A percentile compares a stretch with the other conserved stretches of the same genome.
phyloP scores from a whole-genome alignment of 2,113 vertebrate genomes.

The Cepphus grylle region DNA sequence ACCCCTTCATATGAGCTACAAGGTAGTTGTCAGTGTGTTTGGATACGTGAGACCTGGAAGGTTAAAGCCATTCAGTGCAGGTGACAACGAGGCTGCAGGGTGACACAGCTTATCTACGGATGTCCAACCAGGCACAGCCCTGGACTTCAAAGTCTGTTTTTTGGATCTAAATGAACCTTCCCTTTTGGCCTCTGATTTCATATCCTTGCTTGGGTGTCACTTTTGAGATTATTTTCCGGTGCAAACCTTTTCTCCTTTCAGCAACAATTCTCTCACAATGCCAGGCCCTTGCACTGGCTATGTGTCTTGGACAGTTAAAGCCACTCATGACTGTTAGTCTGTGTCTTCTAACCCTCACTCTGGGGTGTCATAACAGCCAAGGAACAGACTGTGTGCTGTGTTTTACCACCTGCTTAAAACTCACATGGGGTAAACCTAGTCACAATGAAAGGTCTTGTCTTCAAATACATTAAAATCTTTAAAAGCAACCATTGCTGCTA shows the following conservation, averaged over 20 bases:
- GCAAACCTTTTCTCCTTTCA: background rate
- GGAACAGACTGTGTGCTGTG: background rate
- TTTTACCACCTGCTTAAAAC: slow-evolving; percentile 42
- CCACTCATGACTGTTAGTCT: background rate
- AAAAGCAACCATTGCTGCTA: background rate
- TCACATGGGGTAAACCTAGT: background rate
- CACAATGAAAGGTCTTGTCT: slow-evolving; percentile 17
- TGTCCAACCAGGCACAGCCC: background rate
- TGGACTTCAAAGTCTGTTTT: background rate
- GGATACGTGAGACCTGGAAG: background rate
- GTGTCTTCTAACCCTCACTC: background rate
- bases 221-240: background rate
- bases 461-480: background rate
- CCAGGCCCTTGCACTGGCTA: background rate
- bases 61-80: background rate
- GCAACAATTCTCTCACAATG: rapidly evolving
- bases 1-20: background rate
- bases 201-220: background rate
- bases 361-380: background rate
- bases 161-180: background rate
- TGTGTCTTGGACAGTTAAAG: background rate
- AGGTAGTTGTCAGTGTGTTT: background rate
- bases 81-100: background rate
- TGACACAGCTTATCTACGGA: background rate
- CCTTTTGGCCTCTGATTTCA: background rate